These are phyloP conservation scores for Drosophila malerkotliana DNA, from an alignment of 1,140 invertebrate species.

Conservation along the genomic window DNA sequence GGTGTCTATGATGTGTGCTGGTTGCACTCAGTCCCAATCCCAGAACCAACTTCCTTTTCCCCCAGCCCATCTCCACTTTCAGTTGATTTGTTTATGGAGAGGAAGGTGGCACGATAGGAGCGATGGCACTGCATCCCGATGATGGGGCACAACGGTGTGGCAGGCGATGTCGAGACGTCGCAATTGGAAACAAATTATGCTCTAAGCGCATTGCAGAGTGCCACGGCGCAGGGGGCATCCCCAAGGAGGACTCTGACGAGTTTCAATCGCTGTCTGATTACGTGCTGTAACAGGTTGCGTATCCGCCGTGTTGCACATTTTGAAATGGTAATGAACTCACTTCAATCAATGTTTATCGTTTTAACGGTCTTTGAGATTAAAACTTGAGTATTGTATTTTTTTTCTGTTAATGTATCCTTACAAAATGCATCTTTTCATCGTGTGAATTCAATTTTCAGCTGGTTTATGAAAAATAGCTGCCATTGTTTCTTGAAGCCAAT, in stretches of 20 bases:
- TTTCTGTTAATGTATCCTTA: background rate
- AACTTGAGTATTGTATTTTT: no score
- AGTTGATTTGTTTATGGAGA: constrained; percentile 73
- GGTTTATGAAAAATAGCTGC: background rate
- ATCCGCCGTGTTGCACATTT: constrained; percentile 30
- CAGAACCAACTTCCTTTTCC: constrained; percentile 10
- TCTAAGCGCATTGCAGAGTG: constrained; percentile 63
- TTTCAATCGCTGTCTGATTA: constrained; percentile 43
- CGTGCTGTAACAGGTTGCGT: constrained; percentile 37
- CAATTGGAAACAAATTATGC: constrained; percentile 81
- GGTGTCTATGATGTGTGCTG: constrained; percentile 52
- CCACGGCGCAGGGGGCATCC: background rate
- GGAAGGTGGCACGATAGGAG: constrained; percentile 28
- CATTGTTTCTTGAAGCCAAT: background rate
- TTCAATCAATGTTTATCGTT: background rate
- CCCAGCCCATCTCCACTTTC: background rate
- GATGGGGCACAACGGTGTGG: constrained; percentile 18
- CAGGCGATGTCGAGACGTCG: constrained; percentile 43
- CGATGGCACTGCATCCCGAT: constrained; percentile 32
- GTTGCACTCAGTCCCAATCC: constrained; percentile 30
- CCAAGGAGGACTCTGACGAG: constrained; percentile 16
- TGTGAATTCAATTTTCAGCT: background rate
- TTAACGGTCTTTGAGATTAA: no score
- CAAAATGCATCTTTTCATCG: background rate
- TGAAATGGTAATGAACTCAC: background rate